These are phyloP conservation scores for Caradrina clavipalpis DNA, from an alignment of 2,888 invertebrate genomes.

Conservation along the genomic window DNA sequence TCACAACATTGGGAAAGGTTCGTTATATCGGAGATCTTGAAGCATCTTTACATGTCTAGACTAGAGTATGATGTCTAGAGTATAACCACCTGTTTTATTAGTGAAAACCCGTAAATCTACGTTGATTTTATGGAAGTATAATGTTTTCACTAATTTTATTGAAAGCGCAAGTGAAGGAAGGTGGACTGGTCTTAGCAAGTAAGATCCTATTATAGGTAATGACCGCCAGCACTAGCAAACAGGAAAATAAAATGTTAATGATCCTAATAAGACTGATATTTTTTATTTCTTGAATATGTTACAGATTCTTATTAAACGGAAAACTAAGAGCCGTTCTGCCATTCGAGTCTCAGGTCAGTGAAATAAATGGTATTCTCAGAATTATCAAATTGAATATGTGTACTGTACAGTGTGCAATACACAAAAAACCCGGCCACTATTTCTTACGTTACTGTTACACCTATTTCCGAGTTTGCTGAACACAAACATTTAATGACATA, in stretches of 20 bases:
- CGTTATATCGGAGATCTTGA: too few relatives aligned
- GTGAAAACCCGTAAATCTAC: too few relatives aligned
- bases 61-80: too few relatives aligned
- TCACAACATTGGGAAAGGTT: too few relatives aligned
- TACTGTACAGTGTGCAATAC: conserved; percentile 15
- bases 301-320: conserved; percentile 2
- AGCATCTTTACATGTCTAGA: too few relatives aligned
- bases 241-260: conserved; percentile 15
- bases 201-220: conserved; percentile 14
- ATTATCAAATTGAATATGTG: conserved; percentile 3
- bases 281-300: conserved; percentile 2
- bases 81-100: too few relatives aligned
- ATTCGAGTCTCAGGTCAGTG: background rate
- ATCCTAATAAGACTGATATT: background rate
- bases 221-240: background rate
- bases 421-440: conserved; percentile 10
- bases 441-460: conserved; percentile 14
- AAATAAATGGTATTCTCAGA: conserved; percentile 6
- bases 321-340: conserved; percentile 1
- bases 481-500: conserved; percentile 25
- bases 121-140: too few relatives aligned
- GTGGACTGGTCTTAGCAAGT: conserved; percentile 30
- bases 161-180: conserved; percentile 47
- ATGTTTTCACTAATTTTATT: conserved; percentile 19
- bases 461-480: conserved; percentile 32